Conservation (phyloP, 2,113 vertebrate genomes). For the Kryptolebias marmoratus region DNA sequence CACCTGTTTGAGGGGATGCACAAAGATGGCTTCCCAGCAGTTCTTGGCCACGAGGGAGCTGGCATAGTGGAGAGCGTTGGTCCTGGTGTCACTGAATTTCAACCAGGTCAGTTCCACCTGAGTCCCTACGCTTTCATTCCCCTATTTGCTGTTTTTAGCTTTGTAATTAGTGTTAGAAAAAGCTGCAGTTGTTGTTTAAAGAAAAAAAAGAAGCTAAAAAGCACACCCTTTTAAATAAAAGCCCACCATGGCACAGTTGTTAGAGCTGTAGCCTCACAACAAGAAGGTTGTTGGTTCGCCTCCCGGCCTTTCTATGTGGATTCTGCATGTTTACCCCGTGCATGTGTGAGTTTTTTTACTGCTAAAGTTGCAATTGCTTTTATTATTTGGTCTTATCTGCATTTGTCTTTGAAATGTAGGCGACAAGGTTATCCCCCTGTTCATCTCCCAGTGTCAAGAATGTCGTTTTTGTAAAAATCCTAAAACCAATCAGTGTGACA, state of each 20-base stretch:
- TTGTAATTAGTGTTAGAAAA: too few relatives aligned
- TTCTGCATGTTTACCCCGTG: too few relatives aligned
- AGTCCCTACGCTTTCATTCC: background rate
- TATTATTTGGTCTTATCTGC: background rate
- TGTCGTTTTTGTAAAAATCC: constrained; percentile 83
- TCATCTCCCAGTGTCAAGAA: constrained; percentile 82
- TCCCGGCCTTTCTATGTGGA: too few relatives aligned
- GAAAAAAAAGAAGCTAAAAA: too few relatives aligned
- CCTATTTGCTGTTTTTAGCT: too few relatives aligned
- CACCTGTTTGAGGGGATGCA: constrained; percentile 77
- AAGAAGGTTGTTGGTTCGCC: too few relatives aligned
- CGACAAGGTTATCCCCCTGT: constrained; percentile 87
- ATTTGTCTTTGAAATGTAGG: constrained; percentile 65
- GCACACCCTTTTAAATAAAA: too few relatives aligned
- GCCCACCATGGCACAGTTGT: too few relatives aligned
- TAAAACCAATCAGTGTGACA: constrained; percentile 83
- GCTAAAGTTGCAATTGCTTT: background rate
- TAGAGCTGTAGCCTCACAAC: too few relatives aligned
- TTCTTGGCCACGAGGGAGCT: constrained; percentile 87
- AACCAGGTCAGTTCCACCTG: constrained; percentile 73
- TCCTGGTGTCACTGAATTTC: constrained; percentile 83
- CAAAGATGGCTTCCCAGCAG: constrained; percentile 78
- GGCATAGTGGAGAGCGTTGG: constrained; percentile 89
- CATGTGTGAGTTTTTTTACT: too few relatives aligned
- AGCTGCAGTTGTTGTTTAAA: too few relatives aligned